Evolutionary conservation across 2,113 vertebrate species (phyloP), one percentile per base, ranked within the genome.

Genomic region (Dunckerocampus dactyliophorus): DNA sequence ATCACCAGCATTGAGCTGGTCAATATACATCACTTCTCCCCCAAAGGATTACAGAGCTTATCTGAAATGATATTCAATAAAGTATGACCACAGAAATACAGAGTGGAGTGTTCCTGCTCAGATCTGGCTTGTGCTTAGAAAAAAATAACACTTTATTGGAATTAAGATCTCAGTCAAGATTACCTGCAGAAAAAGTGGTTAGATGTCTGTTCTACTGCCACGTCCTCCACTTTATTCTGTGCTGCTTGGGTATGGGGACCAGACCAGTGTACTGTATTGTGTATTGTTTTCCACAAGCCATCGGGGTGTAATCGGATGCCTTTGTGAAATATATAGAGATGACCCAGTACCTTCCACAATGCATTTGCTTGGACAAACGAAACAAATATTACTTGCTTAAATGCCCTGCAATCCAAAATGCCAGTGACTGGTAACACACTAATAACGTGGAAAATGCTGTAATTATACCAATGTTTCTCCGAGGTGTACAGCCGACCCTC

Each of bases 61-160:
- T 92, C 91, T 92, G 78, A 92, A 91, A 91, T 91, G 88, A 91
- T 91, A 91, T 91, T 91, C 90, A 91, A 91, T 92, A 91, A 91
- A 88, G 85, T 90, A 90, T 86, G 87, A 88, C 88, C 71, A 71
- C 80, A 81, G 84, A 90, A 90, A 89, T 85, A 87, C 67, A 77
- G 80, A 75, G 86, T 85, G 85, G 87, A 92, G 88, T 88, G 88
- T 84, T 85, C 78, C 76, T 76, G 75, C 80, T 87, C 74, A 80
- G 83, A 87, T 84, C 77, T 81, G 83, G 76, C 79, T 86, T 84
- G 84, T 72, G 77, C 83, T 82, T 74, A 64, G 81, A 69, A 71
- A 59, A 71, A 66, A 76, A 83, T 60, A 88, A 87, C 83, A 85
- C 86, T 89, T 90, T 90, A 90, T 89, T 88, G 87, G 90, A 90